Evolutionary conservation across 2,113 vertebrate genomes (phyloP).

Genomic region (Leptosomus discolor): DNA sequence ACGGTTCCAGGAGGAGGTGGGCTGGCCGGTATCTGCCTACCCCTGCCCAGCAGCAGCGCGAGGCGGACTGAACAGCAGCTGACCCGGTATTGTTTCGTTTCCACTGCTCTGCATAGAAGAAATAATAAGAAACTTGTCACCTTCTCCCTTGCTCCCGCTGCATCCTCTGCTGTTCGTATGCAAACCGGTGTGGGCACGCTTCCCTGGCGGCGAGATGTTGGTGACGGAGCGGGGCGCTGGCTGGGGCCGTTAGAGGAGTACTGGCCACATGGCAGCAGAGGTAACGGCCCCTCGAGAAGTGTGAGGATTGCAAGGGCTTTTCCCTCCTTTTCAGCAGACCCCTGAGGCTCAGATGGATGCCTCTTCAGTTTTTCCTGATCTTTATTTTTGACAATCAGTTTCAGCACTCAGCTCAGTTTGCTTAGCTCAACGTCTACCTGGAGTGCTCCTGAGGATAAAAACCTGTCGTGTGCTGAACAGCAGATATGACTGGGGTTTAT

Average conservation of each 20-base stretch:
- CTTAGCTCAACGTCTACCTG: background rate
- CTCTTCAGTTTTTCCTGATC: background rate
- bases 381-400: background rate
- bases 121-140: background rate
- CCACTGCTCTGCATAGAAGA: background rate
- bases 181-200: accelerated
- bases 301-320: background rate
- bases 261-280: accelerated
- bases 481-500: no score
- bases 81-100: background rate
- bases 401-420: background rate
- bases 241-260: no score
- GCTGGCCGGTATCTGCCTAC: background rate
- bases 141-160: accelerated
- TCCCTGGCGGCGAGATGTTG: background rate
- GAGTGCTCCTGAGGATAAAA: background rate
- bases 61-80: no score
- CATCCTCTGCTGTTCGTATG: background rate
- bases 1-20: background rate
- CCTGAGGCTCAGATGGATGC: accelerated
- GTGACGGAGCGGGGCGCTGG: background rate
- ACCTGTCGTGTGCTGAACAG: background rate
- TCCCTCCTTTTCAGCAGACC: background rate
- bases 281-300: background rate
- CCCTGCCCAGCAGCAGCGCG: background rate